phyloP scores from a whole-genome alignment of 2,113 vertebrate genomes.

The Gracilinanus agilis region DNA sequence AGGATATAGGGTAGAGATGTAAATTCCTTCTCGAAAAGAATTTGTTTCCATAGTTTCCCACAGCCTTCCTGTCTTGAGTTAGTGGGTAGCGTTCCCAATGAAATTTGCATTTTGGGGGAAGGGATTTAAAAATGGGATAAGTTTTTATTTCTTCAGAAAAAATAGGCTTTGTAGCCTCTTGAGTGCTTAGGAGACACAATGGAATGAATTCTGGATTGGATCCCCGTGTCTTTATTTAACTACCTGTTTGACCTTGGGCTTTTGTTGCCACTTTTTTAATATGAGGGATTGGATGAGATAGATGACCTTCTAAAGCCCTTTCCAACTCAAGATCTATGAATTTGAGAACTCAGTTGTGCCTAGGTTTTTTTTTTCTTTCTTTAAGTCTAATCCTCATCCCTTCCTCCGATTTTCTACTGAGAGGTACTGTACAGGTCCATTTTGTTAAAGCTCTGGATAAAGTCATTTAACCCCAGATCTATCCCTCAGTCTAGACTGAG shows the following conservation, averaged over 20 bases:
- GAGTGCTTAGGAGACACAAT: background rate
- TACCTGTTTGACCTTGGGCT: background rate
- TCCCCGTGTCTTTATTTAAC: background rate
- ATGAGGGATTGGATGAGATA: background rate
- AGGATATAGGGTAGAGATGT: slow-evolving; percentile 21
- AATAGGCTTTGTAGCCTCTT: background rate
- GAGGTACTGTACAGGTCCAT: background rate
- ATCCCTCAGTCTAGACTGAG: background rate
- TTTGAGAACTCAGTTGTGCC: background rate
- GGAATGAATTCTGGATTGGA: background rate
- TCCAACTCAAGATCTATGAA: background rate
- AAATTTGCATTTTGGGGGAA: background rate
- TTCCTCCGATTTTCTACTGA: background rate
- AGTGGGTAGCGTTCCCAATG: background rate
- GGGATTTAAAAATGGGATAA: background rate
- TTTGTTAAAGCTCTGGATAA: background rate
- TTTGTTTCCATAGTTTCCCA: slow-evolving; percentile 54
- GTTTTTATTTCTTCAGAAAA: background rate
- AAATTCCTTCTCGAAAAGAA: slow-evolving; percentile 57
- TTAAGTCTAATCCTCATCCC: background rate
- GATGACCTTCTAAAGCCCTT: background rate
- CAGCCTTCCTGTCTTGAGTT: slow-evolving; percentile 48
- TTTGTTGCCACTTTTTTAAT: background rate
- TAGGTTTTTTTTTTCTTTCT: background rate
- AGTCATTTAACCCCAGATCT: background rate